Evolutionary conservation across 2,113 vertebrate genomes (phyloP).

Genomic region (Ochotona curzoniae): DNA sequence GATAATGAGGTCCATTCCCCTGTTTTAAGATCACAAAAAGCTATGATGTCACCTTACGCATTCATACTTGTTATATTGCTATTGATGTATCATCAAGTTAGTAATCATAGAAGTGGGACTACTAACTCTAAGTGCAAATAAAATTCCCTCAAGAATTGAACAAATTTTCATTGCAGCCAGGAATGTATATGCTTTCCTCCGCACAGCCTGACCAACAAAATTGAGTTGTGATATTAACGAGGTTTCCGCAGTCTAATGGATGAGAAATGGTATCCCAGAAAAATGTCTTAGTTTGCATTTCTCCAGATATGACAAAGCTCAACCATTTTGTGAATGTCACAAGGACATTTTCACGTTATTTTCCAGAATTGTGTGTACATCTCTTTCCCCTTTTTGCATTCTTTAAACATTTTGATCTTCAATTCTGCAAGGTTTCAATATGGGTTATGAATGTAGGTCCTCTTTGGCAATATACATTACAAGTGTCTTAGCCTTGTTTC

Average conservation of each 20-base stretch:
- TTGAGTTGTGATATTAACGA: neutral
- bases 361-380: neutral
- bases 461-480: neutral
- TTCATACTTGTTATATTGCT: neutral
- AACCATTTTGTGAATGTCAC: neutral
- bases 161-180: neutral
- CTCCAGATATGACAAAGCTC: neutral
- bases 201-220: neutral
- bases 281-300: neutral
- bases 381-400: neutral
- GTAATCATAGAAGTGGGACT: neutral
- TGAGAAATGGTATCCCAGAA: neutral
- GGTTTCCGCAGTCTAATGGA: neutral
- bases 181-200: neutral
- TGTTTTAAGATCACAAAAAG: neutral
- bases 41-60: neutral
- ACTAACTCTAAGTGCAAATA: neutral
- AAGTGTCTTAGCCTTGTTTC: neutral
- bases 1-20: neutral
- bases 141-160: neutral
- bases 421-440: neutral
- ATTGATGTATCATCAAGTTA: neutral
- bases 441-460: neutral
- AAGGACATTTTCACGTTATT: neutral
- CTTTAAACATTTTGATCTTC: neutral